Evolutionary conservation across 2,113 vertebrate species (phyloP), one percentile per base, ranked within the genome.

Genomic region (Parotia lawesii): DNA sequence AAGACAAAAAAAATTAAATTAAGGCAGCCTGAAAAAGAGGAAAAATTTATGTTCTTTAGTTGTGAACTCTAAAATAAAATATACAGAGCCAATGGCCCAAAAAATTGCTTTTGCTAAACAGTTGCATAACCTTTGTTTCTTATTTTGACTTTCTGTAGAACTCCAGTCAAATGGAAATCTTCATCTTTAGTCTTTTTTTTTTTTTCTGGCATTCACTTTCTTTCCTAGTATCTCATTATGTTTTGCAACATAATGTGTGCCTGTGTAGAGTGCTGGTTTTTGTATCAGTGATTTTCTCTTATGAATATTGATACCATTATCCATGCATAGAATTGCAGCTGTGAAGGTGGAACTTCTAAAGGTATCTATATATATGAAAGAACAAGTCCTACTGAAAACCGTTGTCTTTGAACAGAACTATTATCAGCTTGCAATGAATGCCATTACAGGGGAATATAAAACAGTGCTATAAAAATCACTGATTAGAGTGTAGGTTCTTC

Each of bases 91-190:
- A 96, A 95, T 93, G 79, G 91, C 78, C 87, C 91, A 93, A 96
- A 93, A 87, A 93, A 96, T 94, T 97, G 44, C 60, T 91, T 91
- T 91, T 89, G 10, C 74, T 85, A 71, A 89, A 45, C 64, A 91
- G 67, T 85, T 67, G 56, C 53, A 70, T 95, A 95, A 93, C 33
- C n/a, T 18, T 82, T 31, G n/a, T 65, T 89, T 87, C 84, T 51
- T 67, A 69, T 87, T 93, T 81, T 8, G 16, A 8, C 51, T 80
- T 86, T 92, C 58, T 76, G 37, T 60, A 89, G 37, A 94, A 57
- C 50, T 89, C 38, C 54, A 91, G 54, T 87, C 66, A 85, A 67
- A 79, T 58, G 33, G 71, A 95, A 92, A 94, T 79, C 62, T 91
- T 18, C 29, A 44, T 84, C 15, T 79, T 71, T 50, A 67, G 33